These are phyloP conservation scores for Merluccius polli DNA, from an alignment of 2,797 vertebrate genomes.

Conservation along the genomic window DNA sequence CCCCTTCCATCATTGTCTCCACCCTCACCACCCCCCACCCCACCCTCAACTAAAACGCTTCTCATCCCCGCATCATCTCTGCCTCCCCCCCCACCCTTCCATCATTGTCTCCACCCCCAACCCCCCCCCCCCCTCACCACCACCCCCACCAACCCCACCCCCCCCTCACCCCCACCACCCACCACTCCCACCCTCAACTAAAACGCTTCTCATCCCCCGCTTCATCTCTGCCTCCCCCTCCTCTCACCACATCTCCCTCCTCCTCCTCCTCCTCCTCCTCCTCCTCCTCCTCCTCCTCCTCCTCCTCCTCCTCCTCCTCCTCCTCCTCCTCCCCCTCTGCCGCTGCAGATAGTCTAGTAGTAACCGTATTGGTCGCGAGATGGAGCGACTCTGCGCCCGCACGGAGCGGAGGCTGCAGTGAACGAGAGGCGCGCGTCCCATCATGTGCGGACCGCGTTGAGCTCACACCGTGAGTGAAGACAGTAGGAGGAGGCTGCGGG, in stretches of 20 bases:
- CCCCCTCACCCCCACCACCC: neutral
- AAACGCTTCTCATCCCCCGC: conserved; percentile 35
- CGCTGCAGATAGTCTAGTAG: conserved; percentile 49
- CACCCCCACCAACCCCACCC: conserved; percentile 9
- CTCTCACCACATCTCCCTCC: conserved; percentile 25
- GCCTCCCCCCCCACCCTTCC: conserved; percentile 52
- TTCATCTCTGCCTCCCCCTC: conserved; percentile 20
- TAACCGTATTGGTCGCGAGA: conserved; percentile 55
- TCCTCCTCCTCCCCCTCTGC: conserved; percentile 21
- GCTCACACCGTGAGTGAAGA: neutral
- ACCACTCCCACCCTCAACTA: conserved; percentile 8
- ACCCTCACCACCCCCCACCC: conserved; percentile 10
- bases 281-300: conserved; percentile 44
- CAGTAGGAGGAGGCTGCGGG: too few species aligned
- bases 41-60: conserved; percentile 14
- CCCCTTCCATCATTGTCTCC: neutral
- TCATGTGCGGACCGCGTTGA: too few species aligned
- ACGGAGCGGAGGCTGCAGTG: conserved; percentile 41
- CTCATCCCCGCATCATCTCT: conserved; percentile 3
- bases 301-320: conserved; percentile 17
- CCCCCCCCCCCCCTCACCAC: conserved; percentile 37
- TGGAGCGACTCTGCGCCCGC: conserved; percentile 51
- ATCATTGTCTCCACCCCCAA: conserved; percentile 38
- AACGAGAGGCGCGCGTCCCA: conserved; percentile 23
- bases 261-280: conserved; percentile 39